A percentile compares a stretch with the other conserved stretches of the same genome.
These are phyloP conservation scores for Sebastes aleutianus DNA, from an alignment of 2,797 vertebrate genomes.

Conservation along the genomic window DNA sequence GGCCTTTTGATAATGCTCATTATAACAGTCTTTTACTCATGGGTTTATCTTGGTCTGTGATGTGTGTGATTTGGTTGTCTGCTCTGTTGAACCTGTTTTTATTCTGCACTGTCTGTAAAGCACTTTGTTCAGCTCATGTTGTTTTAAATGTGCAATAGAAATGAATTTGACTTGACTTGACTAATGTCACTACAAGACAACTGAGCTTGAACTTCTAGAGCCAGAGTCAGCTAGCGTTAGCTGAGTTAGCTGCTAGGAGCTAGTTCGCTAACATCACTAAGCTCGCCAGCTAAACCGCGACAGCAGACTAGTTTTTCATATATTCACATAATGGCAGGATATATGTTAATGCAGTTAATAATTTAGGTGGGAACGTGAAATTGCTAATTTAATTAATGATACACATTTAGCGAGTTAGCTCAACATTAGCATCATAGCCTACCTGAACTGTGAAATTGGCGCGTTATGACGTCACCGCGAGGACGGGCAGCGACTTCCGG, in stretches of 20 bases:
- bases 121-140: no score
- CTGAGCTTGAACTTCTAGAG: not conserved
- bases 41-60: no score
- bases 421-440: rapidly evolving
- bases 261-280: not conserved
- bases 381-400: not conserved
- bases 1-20: no score
- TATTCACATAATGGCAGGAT: rapidly evolving
- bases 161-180: no score
- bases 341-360: not conserved
- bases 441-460: slow-evolving; percentile 28
- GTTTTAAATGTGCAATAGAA: no score
- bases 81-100: no score
- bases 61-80: no score
- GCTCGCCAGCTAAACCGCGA: not conserved
- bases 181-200: rapidly evolving
- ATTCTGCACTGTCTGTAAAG: no score
- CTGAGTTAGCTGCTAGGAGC: not conserved
- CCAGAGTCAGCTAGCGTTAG: not conserved
- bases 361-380: not conserved
- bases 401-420: no score
- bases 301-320: not conserved
- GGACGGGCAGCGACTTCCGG: not conserved
- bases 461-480: slow-evolving; percentile 18
- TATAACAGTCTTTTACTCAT: no score